Base-by-base conservation (phyloP, 2,797 vertebrate genomes). In the Protonibea diacanthus region DNA sequence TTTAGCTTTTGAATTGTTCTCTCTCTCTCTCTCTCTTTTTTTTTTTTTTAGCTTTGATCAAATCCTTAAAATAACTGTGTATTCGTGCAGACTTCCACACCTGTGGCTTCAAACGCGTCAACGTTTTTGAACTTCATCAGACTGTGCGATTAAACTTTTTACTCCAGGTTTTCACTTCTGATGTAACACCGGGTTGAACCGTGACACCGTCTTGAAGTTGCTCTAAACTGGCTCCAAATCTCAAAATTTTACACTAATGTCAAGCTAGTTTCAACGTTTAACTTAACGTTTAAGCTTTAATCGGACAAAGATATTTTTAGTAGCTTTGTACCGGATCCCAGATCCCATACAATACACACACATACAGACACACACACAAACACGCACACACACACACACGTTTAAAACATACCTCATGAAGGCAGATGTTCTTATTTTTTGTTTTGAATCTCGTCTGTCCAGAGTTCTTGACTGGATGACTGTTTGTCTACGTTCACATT, bases 391-490 rank as follows among this genome's bases (percentile, higher is more conserved):
- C 18, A 38, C 8, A 38, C 8, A 38, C 33, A 13, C 11, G 4
- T 69, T 69, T 61, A 25, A 29, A 27, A 2, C 47, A 2, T 38
- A 21, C 9, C 2, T 5, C 15, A 23, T 23, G 12, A 62, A 33
- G 12, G 23, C 25, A 17, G 33, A 48, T 23, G 14, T 52, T 58
- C 44, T 65, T 60, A 38, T 84, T 81, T 89, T 84, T 81, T 89
- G 78, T 87, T 88, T 81, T 84, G 73, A 84, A 83, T 80, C 47
- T 9, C 38, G 25, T 66, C 21, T 61, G 52, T 56, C 12, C 45
- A 62, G 18, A 71, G 48, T 23, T 68, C 27, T 71, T 51, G n/a
- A 55, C 44, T 77, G 75, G 49, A 47, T 44, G 49, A 47, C 58
- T 71, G 72, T 51, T 67, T 20, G 23, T 40, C 48, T 60, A 45